Percentiles rank a stretch among this genome's conserved stretches.
These are phyloP conservation scores for Crotalus viridis DNA, from an alignment of 2,113 vertebrate species.

Conservation along the genomic window DNA sequence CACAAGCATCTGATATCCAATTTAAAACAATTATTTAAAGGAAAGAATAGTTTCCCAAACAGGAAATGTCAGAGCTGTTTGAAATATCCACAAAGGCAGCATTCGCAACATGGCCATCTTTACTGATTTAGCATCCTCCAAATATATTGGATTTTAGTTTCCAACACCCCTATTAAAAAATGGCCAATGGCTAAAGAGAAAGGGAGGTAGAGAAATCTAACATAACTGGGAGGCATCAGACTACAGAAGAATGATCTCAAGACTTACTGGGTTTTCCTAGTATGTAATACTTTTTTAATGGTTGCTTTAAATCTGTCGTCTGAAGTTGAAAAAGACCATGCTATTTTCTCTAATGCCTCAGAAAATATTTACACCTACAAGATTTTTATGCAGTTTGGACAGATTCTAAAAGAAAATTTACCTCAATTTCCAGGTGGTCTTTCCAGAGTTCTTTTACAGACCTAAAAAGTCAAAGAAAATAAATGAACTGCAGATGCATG, in stretches of 20 bases:
- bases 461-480: constrained; percentile 55
- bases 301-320: not conserved
- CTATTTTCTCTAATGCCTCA: not conserved
- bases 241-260: not conserved
- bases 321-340: not conserved
- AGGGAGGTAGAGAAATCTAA: not conserved
- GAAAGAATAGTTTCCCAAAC: not conserved
- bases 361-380: not conserved
- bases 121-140: not conserved
- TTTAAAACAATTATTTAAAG: not conserved
- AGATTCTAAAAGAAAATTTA: constrained; percentile 44
- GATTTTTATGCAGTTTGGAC: not conserved
- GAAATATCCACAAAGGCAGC: not conserved
- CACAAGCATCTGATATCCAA: not conserved
- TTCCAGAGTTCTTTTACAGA: constrained; percentile 76
- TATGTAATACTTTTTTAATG: not conserved
- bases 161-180: not conserved
- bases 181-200: not conserved
- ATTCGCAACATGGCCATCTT: not conserved
- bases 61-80: not conserved
- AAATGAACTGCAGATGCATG: not conserved
- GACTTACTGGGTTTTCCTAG: not conserved
- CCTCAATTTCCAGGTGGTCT: constrained; percentile 73
- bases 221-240: not conserved
- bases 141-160: not conserved